Evolutionary conservation across 1,140 invertebrate genomes (phyloP).

Genomic region (Teleopsis dalmanni): DNA sequence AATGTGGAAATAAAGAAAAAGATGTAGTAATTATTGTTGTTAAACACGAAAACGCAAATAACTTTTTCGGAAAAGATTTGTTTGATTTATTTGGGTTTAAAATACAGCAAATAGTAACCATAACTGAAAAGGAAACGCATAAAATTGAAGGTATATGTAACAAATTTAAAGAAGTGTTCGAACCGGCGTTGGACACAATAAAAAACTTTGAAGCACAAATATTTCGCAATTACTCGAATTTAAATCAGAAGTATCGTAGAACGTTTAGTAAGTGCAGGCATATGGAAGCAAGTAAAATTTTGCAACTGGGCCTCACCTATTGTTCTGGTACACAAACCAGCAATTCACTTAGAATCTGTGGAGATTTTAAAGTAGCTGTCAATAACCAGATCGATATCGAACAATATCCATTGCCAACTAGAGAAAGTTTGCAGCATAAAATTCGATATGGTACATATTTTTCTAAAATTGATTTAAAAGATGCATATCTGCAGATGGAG

Average conservation of each 20-base stretch:
- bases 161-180: neutral
- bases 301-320: slow-evolving; percentile 32
- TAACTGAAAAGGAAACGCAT: neutral
- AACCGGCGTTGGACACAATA: slow-evolving; percentile 1
- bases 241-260: slow-evolving; percentile 21
- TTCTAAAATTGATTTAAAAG: slow-evolving; percentile 22
- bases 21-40: neutral
- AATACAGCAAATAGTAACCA: slow-evolving; percentile 1
- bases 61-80: slow-evolving; percentile 4
- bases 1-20: slow-evolving; percentile 8
- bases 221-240: slow-evolving; percentile 20
- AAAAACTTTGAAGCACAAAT: slow-evolving; percentile 8
- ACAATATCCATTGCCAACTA: slow-evolving; percentile 30
- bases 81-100: slow-evolving; percentile 9
- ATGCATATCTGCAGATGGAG: slow-evolving; percentile 23
- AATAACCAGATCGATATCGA: slow-evolving; percentile 32
- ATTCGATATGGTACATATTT: slow-evolving; percentile 34
- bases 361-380: slow-evolving; percentile 35
- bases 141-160: neutral
- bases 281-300: slow-evolving; percentile 21
- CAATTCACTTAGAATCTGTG: slow-evolving; percentile 41
- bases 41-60: neutral
- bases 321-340: slow-evolving; percentile 45
- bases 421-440: slow-evolving; percentile 31
- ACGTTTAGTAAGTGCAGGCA: slow-evolving; percentile 15